These are phyloP conservation scores for Paramormyrops kingsleyae DNA, from an alignment of 2,113 vertebrate species.

Conservation along the genomic window DNA sequence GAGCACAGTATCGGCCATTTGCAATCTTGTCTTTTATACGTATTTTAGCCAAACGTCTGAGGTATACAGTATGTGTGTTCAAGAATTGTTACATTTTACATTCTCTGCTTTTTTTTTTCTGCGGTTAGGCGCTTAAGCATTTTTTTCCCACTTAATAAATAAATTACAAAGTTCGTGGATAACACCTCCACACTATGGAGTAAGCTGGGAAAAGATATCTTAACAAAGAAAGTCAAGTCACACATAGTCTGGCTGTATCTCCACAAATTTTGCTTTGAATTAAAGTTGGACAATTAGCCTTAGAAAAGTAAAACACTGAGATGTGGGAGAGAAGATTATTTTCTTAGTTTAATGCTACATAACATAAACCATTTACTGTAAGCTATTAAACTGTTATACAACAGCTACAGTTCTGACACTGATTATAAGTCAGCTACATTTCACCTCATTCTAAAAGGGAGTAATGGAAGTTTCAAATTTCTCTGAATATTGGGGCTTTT, in stretches of 20 bases:
- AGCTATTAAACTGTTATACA: conserved; percentile 48
- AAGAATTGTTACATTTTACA: not conserved
- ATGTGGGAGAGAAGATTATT: conserved; percentile 47
- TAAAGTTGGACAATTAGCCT: not conserved
- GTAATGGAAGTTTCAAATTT: conserved; percentile 26
- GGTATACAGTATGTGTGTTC: not conserved
- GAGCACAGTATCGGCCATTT: not conserved
- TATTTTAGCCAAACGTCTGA: not conserved
- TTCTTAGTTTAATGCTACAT: conserved; percentile 42
- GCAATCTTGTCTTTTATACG: not conserved
- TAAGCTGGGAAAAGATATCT: not conserved
- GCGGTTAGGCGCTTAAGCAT: too few relatives aligned
- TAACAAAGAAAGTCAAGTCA: not conserved
- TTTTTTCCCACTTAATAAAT: not conserved
- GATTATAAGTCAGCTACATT: conserved; percentile 38
- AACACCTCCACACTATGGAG: not conserved
- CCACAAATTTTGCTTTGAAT: conserved; percentile 12
- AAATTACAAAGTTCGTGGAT: not conserved
- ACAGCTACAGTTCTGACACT: conserved; percentile 32
- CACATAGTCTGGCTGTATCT: not conserved
- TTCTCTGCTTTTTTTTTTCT: not conserved
- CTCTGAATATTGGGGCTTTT: conserved; percentile 14
- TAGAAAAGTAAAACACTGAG: conserved; percentile 32
- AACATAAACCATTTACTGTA: conserved; percentile 47
- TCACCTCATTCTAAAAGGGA: conserved; percentile 24